Evolutionary conservation across 2,113 vertebrate genomes (phyloP).

Genomic region (Ceyx cyanopectus): DNA sequence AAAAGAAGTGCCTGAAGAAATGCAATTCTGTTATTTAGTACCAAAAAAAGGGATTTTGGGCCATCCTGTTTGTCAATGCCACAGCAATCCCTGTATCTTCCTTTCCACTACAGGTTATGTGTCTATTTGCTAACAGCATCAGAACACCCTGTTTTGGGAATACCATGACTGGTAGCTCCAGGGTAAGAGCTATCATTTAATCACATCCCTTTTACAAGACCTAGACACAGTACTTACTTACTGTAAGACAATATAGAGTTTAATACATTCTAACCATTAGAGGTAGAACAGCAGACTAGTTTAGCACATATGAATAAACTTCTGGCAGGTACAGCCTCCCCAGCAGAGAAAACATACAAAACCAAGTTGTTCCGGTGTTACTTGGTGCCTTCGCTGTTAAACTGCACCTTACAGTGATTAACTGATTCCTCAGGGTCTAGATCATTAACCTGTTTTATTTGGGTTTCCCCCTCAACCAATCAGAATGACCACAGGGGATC

Average conservation of each 20-base stretch:
- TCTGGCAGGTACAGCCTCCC: no score
- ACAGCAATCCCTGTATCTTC: not conserved
- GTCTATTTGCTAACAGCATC: not conserved
- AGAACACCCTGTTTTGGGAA: not conserved
- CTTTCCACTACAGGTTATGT: not conserved
- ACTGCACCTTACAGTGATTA: no score
- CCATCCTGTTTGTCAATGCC: not conserved
- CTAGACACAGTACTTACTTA: not conserved
- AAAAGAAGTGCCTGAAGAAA: not conserved
- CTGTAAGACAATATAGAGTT: not conserved
- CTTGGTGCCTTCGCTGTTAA: no score
- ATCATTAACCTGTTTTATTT: no score
- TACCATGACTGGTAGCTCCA: not conserved
- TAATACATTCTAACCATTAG: not conserved
- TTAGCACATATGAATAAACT: not conserved
- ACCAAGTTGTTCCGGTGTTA: no score
- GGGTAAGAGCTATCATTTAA: not conserved
- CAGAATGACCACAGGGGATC: no score
- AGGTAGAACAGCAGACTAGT: not conserved
- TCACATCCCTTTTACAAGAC: not conserved
- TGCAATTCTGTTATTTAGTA: not conserved
- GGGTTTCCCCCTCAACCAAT: no score
- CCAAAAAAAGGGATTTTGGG: not conserved
- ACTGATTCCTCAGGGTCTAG: no score
- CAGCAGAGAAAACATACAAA: no score